Conservation (phyloP, 2,113 vertebrate species). For the Pampusana beccarii region DNA sequence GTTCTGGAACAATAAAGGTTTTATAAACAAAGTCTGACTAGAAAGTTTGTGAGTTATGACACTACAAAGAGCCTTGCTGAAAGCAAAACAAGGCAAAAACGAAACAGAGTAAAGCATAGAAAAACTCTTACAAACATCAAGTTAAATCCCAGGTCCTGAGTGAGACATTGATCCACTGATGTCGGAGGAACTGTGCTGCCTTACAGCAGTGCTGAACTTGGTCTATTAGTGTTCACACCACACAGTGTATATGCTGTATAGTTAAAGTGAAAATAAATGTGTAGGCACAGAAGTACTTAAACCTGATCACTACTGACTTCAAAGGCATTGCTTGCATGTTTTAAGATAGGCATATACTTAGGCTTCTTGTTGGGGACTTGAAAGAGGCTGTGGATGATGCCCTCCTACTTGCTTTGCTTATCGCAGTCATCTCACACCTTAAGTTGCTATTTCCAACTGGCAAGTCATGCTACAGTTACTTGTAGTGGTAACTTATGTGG, state of each 20-base stretch:
- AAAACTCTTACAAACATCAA: not conserved
- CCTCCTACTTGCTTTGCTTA: not conserved
- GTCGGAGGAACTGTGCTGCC: not conserved
- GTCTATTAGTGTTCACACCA: not conserved
- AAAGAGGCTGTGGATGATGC: not conserved
- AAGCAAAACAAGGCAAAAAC: constrained; percentile 31
- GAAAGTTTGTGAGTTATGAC: constrained; percentile 46
- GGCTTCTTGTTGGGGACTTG: not conserved
- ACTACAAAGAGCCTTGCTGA: constrained; percentile 12
- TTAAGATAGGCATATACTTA: not conserved
- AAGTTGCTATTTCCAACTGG: not conserved
- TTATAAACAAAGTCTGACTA: constrained; percentile 48
- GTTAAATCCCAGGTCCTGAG: not conserved
- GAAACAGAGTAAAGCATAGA: not conserved
- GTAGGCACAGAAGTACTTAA: not conserved
- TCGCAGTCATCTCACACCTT: rapidly evolving
- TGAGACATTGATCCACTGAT: not conserved
- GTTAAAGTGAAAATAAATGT: not conserved
- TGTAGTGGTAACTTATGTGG: not conserved
- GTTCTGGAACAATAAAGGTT: constrained; percentile 54
- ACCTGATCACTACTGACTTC: not conserved
- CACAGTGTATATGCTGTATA: not conserved
- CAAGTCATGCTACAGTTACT: not conserved
- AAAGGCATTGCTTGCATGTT: not conserved
- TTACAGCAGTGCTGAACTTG: not conserved